phyloP scores from a whole-genome alignment of 2,113 vertebrate species.

The Scalopus aquaticus region DNA sequence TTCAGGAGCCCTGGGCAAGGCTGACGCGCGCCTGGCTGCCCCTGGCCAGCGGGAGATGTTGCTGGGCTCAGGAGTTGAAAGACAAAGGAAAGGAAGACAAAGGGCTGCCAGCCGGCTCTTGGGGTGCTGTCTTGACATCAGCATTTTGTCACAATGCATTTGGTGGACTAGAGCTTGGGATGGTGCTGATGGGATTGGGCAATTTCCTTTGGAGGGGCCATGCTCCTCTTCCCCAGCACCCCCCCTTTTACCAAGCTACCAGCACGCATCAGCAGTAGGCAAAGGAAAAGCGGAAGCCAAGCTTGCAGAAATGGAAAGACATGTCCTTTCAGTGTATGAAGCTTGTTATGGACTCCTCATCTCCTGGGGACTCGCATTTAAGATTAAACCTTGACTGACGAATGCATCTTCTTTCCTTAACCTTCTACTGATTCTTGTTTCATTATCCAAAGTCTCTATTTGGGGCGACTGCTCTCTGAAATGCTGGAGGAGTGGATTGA shows the following conservation, averaged over 20 bases:
- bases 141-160: neutral
- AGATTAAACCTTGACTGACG: constrained; percentile 68
- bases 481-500: neutral
- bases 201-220: neutral
- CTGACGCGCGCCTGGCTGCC: constrained; percentile 14
- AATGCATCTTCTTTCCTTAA: neutral
- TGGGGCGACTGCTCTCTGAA: neutral
- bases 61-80: neutral
- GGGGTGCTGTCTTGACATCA: neutral
- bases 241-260: neutral
- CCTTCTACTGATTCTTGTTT: neutral
- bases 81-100: neutral
- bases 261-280: neutral
- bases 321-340: neutral
- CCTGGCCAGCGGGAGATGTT: neutral
- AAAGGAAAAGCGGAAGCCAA: neutral
- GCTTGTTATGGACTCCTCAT: constrained; percentile 30
- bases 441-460: neutral
- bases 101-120: neutral
- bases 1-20: neutral
- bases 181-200: neutral
- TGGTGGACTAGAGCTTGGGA: neutral
- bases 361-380: constrained; percentile 4
- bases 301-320: neutral
- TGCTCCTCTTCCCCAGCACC: neutral